These are phyloP conservation scores for Zele albiditarsus DNA, from an alignment of 2,888 invertebrate genomes.

Conservation along the genomic window DNA sequence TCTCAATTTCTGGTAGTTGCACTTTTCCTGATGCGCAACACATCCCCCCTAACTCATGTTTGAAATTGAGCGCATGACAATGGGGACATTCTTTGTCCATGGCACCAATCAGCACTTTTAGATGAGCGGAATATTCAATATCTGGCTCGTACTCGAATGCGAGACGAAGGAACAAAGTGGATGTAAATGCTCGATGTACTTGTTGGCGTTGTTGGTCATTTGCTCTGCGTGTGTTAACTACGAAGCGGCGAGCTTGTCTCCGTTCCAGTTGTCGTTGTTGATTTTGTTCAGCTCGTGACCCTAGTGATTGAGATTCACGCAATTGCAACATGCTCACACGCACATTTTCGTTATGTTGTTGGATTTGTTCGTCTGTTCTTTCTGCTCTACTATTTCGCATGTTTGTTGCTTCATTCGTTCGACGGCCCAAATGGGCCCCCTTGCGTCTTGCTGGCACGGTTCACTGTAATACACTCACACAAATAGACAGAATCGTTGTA, in stretches of 20 bases:
- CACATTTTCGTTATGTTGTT: too few species aligned
- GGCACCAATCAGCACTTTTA: constrained; percentile 27
- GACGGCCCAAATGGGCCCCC: constrained; percentile 30
- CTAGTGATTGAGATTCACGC: too few species aligned
- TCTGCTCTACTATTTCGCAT: constrained; percentile 21
- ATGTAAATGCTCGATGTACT: too few species aligned
- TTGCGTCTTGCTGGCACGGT: constrained; percentile 28
- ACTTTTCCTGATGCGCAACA: constrained; percentile 53
- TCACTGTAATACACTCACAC: constrained; percentile 18
- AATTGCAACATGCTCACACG: too few species aligned
- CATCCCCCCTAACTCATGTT: constrained; percentile 54
- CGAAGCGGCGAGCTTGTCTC: too few species aligned
- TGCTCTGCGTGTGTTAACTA: too few species aligned
- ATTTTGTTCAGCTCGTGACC: too few species aligned
- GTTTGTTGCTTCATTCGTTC: constrained; percentile 24
- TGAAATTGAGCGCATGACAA: constrained; percentile 55
- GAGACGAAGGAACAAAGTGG: too few species aligned
- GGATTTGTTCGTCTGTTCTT: constrained; percentile 34
- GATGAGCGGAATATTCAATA: constrained; percentile 56
- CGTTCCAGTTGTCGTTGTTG: too few species aligned
- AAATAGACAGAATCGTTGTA: too few species aligned
- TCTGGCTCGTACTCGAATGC: constrained; percentile 17
- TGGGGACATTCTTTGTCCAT: constrained; percentile 45
- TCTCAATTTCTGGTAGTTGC: constrained; percentile 47
- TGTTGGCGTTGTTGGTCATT: too few species aligned